These are phyloP conservation scores for Drusus annulatus DNA, from an alignment of 1,140 invertebrate species.

Conservation along the genomic window DNA sequence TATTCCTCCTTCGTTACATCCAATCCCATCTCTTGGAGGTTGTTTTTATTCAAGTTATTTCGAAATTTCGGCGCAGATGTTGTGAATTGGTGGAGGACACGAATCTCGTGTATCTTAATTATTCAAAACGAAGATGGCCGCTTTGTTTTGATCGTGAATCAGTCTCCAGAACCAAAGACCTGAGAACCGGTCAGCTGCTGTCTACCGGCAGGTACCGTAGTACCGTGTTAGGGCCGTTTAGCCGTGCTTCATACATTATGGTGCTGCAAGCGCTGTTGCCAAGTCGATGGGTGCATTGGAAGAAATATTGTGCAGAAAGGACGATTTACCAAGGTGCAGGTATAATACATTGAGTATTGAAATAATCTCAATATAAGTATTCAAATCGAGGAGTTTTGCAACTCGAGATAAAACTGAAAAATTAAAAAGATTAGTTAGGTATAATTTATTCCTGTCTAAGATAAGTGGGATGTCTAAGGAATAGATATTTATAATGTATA, in stretches of 20 bases:
- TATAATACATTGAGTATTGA: neutral
- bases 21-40: neutral
- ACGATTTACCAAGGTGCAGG: neutral
- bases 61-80: too few species aligned
- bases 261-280: slow-evolving; percentile 43
- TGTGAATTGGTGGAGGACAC: too few species aligned
- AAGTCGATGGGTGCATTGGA: neutral
- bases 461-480: too few species aligned
- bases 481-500: too few species aligned
- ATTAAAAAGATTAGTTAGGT: too few species aligned
- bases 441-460: too few species aligned
- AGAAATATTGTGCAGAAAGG: neutral
- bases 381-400: too few species aligned
- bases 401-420: too few species aligned
- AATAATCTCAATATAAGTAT: neutral
- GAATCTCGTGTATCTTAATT: slow-evolving; percentile 8
- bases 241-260: neutral
- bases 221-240: neutral
- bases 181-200: slow-evolving; percentile 46
- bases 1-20: neutral
- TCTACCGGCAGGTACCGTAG: slow-evolving; percentile 30
- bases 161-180: slow-evolving; percentile 16
- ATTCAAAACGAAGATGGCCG: slow-evolving; percentile 39
- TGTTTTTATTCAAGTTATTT: slow-evolving; percentile 7
- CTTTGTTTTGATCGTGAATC: slow-evolving; percentile 53